phyloP scores from a whole-genome alignment of 2,888 invertebrate genomes.

The Tupiocoris notatus region DNA sequence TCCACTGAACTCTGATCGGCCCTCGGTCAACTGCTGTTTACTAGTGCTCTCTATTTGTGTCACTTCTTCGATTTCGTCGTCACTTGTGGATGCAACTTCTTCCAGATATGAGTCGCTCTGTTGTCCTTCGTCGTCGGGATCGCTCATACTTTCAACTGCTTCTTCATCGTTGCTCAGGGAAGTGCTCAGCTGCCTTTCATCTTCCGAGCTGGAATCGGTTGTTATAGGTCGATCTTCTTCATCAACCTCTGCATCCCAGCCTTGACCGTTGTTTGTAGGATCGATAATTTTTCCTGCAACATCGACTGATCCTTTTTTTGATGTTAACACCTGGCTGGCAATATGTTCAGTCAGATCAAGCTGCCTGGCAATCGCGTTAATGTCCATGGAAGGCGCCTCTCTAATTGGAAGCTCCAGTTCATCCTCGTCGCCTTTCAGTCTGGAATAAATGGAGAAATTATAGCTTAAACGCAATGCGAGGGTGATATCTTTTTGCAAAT shows the following conservation, averaged over 20 bases:
- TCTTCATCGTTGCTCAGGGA: neutral
- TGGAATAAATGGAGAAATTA: too few relatives aligned
- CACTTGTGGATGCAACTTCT: slow-evolving; percentile 1
- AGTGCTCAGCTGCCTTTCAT: neutral
- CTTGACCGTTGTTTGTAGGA: neutral
- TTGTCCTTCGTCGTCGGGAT: neutral
- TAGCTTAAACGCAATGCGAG: too few relatives aligned
- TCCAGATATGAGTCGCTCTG: neutral
- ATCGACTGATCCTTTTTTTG: neutral
- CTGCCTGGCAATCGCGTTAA: too few relatives aligned
- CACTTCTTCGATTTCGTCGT: slow-evolving; percentile 16
- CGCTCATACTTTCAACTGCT: neutral
- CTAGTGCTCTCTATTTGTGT: slow-evolving; percentile 11
- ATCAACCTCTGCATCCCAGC: slow-evolving; percentile 15
- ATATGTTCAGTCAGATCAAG: too few relatives aligned
- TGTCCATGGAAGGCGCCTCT: neutral
- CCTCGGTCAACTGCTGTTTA: neutral
- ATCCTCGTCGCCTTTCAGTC: slow-evolving; percentile 6
- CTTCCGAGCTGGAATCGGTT: slow-evolving; percentile 5
- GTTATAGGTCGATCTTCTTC: neutral
- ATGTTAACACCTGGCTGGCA: neutral
- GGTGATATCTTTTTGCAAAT: too few relatives aligned
- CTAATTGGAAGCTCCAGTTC: neutral
- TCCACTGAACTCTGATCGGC: neutral
- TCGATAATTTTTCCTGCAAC: neutral